These are phyloP conservation scores for Andrena bicolor DNA, from an alignment of 2,888 invertebrate species.

Conservation along the genomic window DNA sequence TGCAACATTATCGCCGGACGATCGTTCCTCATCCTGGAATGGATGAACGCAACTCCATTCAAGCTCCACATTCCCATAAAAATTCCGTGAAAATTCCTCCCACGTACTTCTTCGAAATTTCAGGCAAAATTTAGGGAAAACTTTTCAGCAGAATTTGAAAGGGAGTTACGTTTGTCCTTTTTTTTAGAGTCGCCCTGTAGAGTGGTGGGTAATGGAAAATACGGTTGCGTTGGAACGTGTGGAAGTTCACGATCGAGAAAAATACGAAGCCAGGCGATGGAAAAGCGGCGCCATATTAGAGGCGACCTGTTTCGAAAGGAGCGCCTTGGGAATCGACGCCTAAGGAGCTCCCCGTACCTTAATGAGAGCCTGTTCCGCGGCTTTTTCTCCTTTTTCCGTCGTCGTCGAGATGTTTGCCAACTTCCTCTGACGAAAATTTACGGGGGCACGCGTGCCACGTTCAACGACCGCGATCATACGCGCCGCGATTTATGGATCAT, in stretches of 20 bases:
- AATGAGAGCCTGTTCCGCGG: slow-evolving; percentile 45
- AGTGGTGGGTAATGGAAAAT: neutral
- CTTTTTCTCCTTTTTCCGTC: slow-evolving; percentile 29
- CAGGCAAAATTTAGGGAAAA: neutral
- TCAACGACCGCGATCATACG: slow-evolving; percentile 40
- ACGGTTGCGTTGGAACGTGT: neutral
- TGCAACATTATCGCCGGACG: slow-evolving; percentile 36
- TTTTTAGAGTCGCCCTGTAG: neutral
- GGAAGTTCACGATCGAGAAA: slow-evolving; percentile 27
- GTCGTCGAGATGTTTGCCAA: slow-evolving; percentile 40
- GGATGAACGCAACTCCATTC: neutral
- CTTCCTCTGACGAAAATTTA: slow-evolving; percentile 40
- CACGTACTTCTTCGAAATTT: neutral
- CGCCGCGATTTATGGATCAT: slow-evolving; percentile 52
- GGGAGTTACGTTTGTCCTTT: neutral
- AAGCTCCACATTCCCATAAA: too few relatives aligned
- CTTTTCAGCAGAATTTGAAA: neutral
- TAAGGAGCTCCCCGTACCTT: slow-evolving; percentile 49
- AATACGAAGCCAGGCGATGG: slow-evolving; percentile 45
- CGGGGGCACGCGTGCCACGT: slow-evolving; percentile 40
- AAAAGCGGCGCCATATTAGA: slow-evolving; percentile 80
- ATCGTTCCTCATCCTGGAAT: slow-evolving; percentile 33
- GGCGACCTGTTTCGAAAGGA: slow-evolving; percentile 75
- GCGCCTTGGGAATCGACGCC: slow-evolving; percentile 60
- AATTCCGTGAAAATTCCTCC: too few relatives aligned